Evolutionary conservation across 2,797 vertebrate species (phyloP).

Genomic region (Lindbergichthys nudifrons): DNA sequence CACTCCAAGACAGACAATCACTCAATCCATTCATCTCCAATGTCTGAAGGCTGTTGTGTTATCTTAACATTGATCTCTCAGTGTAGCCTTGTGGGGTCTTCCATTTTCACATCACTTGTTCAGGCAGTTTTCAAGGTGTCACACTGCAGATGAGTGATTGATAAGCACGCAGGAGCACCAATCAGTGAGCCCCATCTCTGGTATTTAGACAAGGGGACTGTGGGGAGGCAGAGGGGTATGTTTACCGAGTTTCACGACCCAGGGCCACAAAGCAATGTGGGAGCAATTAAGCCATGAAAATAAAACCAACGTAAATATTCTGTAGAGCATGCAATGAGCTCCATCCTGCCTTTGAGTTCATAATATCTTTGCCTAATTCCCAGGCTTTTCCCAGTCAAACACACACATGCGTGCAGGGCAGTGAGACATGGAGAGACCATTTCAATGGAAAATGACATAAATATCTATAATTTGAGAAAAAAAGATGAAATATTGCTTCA

Average conservation of each 20-base stretch:
- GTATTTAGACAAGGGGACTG: background rate
- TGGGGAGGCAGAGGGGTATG: background rate
- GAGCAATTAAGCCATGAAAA: constrained; percentile 57
- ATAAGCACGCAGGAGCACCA: constrained; percentile 14
- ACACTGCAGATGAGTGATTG: constrained; percentile 34
- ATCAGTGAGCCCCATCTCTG: constrained; percentile 19
- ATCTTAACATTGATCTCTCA: constrained; percentile 36
- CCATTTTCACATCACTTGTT: constrained; percentile 22
- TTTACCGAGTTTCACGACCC: constrained; percentile 30
- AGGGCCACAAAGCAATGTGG: constrained; percentile 36
- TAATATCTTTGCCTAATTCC: constrained; percentile 29
- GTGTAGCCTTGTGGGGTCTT: constrained; percentile 6
- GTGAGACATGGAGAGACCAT: background rate
- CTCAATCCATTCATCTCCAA: constrained; percentile 25
- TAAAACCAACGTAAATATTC: constrained; percentile 50
- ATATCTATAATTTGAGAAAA: constrained; percentile 52
- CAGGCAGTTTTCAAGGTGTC: constrained; percentile 25
- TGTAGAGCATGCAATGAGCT: constrained; percentile 23
- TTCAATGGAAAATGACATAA: constrained; percentile 38
- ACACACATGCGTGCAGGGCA: background rate
- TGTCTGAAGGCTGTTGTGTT: constrained; percentile 27
- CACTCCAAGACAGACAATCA: constrained; percentile 11
- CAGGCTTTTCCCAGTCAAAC: constrained; percentile 12
- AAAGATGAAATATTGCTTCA: constrained; percentile 45
- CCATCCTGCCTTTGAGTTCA: constrained; percentile 22